Percentiles rank a stretch among this genome's conserved stretches.
Evolutionary conservation across 2,797 vertebrate species (phyloP).

Genomic region (Alauda arvensis): DNA sequence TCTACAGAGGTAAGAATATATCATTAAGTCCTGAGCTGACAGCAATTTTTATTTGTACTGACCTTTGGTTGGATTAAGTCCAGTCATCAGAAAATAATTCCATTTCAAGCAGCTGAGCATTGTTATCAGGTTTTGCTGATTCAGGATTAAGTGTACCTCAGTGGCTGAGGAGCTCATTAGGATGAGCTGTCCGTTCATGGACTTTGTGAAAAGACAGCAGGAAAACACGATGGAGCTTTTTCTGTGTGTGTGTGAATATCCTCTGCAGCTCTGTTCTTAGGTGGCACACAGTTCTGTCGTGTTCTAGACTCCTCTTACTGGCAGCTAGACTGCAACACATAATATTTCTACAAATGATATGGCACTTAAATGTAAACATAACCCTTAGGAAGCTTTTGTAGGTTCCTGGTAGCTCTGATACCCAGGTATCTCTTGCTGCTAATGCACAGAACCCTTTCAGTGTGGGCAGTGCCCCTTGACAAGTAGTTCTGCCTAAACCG

Average conservation of each 20-base stretch:
- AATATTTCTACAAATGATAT: not conserved
- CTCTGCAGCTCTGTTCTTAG: not conserved
- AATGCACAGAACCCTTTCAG: not conserved
- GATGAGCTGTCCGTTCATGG: not conserved
- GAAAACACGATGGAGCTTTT: not conserved
- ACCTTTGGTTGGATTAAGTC: conserved; percentile 64
- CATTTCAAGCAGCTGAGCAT: conserved; percentile 67
- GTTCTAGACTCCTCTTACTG: not conserved
- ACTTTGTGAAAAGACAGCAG: not conserved
- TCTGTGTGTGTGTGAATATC: not conserved
- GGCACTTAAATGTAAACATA: not conserved
- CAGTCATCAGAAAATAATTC: conserved; percentile 69
- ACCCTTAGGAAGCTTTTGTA: not conserved
- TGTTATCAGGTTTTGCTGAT: conserved; percentile 63
- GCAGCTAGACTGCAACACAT: not conserved
- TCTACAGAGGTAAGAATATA: conserved; percentile 47
- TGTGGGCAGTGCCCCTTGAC: not conserved
- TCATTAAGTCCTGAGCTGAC: conserved; percentile 59
- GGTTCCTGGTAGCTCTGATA: not conserved
- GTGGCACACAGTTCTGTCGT: not conserved
- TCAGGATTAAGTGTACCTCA: conserved; percentile 63
- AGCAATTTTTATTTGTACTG: conserved; percentile 43
- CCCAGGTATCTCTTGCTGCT: not conserved
- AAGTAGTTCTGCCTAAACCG: not conserved
- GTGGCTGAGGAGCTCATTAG: conserved; percentile 29